Evolutionary conservation across 2,113 vertebrate genomes (phyloP).

Genomic region (Asarcornis scutulata): DNA sequence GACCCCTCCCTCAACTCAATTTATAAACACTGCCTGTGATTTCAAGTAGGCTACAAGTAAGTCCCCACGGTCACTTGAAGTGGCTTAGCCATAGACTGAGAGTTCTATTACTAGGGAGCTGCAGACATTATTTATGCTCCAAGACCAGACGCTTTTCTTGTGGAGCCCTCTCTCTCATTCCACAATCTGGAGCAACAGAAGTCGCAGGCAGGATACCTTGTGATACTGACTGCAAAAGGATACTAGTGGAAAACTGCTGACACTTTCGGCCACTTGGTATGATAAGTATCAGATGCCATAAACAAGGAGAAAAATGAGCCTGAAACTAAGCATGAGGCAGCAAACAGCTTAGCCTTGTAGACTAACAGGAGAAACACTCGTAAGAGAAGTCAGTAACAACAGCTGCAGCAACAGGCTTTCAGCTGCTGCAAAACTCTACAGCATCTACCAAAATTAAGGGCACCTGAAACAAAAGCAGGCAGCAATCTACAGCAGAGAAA

Average conservation of each 20-base stretch:
- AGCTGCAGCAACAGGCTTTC: background rate
- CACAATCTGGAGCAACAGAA: background rate
- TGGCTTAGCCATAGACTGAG: background rate
- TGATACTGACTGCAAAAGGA: background rate
- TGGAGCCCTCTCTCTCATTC: background rate
- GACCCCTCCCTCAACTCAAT: background rate
- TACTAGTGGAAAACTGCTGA: background rate
- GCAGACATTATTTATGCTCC: background rate
- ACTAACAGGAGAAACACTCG: background rate
- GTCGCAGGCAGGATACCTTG: background rate
- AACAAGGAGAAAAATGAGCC: background rate
- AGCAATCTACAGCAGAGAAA: background rate
- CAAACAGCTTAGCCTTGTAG: background rate
- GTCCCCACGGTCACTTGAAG: background rate
- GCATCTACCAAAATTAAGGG: background rate
- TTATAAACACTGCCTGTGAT: background rate
- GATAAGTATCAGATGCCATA: background rate
- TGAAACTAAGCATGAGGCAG: fast-evolving
- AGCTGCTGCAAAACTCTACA: background rate
- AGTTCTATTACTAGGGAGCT: background rate
- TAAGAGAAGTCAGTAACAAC: background rate
- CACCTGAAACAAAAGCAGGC: background rate
- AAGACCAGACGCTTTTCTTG: background rate
- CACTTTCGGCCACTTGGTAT: background rate
- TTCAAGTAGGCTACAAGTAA: background rate